Evolutionary conservation across 2,888 invertebrate genomes (phyloP).

Genomic region (Notocelia uddmanniana): DNA sequence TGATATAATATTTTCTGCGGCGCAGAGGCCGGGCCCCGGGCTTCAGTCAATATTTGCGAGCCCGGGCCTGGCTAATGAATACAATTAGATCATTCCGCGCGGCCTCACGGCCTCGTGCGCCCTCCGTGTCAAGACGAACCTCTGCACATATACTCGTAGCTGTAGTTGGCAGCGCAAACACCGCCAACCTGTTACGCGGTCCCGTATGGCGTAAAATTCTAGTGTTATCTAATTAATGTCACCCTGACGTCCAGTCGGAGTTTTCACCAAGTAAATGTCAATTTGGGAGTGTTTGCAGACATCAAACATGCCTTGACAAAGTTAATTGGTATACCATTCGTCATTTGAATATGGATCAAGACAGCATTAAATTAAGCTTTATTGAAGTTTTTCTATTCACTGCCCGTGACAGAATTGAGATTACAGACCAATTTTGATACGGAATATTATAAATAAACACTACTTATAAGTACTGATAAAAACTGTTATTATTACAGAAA

Average conservation of each 20-base stretch:
- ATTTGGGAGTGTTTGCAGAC: not conserved
- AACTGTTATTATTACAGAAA: too few species aligned
- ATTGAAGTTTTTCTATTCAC: too few species aligned
- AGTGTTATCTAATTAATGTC: constrained; percentile 51
- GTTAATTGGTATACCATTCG: not conserved
- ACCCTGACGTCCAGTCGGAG: constrained; percentile 19
- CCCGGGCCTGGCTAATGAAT: constrained; percentile 84
- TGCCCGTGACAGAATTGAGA: too few species aligned
- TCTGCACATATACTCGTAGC: constrained; percentile 67
- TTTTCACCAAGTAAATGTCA: not conserved
- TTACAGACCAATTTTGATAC: too few species aligned
- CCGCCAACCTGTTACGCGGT: constrained; percentile 54
- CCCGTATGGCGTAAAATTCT: constrained; percentile 50
- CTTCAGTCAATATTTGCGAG: constrained; percentile 82
- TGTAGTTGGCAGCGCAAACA: constrained; percentile 64
- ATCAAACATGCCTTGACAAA: not conserved
- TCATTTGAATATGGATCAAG: not conserved
- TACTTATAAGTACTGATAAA: too few species aligned
- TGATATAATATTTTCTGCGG: constrained; percentile 48
- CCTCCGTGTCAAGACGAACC: constrained; percentile 74
- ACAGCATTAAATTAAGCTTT: too few species aligned
- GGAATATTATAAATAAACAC: too few species aligned
- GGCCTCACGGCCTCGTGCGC: constrained; percentile 82
- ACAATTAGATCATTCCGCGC: constrained; percentile 86
- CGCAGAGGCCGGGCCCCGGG: constrained; percentile 62